Base-by-base conservation (phyloP, 2,797 vertebrate genomes). In the Eupleurogrammus muticus region DNA sequence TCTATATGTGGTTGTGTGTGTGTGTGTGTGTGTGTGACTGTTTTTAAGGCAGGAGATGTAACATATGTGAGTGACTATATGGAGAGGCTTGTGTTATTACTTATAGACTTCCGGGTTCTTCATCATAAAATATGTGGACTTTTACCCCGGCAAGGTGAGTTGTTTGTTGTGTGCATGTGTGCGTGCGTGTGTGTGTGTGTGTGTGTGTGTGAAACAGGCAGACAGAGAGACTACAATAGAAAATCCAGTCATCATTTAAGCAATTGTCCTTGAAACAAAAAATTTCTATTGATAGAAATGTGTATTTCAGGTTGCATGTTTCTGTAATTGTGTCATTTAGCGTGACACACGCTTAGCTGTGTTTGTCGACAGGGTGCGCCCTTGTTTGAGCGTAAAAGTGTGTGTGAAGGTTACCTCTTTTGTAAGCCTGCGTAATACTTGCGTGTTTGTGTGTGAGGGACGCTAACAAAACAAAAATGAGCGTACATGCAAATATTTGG, bases 301-400 rank as follows among this genome's bases (percentile, higher is more conserved):
- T 54, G 6, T 51, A 9, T 23, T 48, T 75, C 32, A 67, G 40
- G 23, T 57, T 44, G 28, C 20, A 53, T 2, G 1, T 70, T 57
- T 70, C 16, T 61, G 19, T 16, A n/a, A 13, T 23, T 72, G 49
- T 67, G 66, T 32, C 36, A 17, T 61, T 54, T 51, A 24, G 34
- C 65, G 35, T 71, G 57, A 77, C 32, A 73, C 67, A 58, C 5
- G 23, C 54, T 58, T 51, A 40, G 17, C 57, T 46, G 42, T 93
- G 88, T 94, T 93, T 93, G 85, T 84, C 35, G 84, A 92, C 73
- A 82, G 89, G 92, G 91, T 85, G 87, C 86, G 80, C 75, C 85
- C 21, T 36, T 80, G 73, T 86, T 80, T 83, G 57, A 62, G 46
- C 63, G 40, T 74, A 61, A 69, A 55, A 80, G 76, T 80, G 66